Base-by-base conservation (phyloP, 64 coral and sea anemone genomes). In the Trachythela sp. region DNA sequence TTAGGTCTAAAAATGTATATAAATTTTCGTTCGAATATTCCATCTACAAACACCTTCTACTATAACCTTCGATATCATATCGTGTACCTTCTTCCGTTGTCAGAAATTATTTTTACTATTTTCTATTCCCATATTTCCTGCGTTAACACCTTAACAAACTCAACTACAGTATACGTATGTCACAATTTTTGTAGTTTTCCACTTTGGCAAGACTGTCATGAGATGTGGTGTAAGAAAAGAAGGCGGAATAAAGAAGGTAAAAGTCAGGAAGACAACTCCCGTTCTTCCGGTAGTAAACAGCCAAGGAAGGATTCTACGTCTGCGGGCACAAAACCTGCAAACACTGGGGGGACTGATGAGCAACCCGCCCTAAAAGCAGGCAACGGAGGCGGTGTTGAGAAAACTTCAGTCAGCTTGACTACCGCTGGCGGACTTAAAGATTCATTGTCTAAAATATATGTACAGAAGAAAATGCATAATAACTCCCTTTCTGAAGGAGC, bases 151-250 rank as follows among this genome's bases (percentile, higher is more conserved):
- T 3, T 18, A 4, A 80, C 4, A 35, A 80, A 9, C 33, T 15
- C 33, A 38, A 34, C 15, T 17, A 29, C 32, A 10, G 71, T 9
- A 39, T 22, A 9, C 6, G 75, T 29, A 15, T 80, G 75, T 80
- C 31, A 72, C 27, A 37, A 89, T 24, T 40, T 11, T 84, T 92
- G 17, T 31, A 99, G 96, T 84, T 90, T 99, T 31, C 96, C 96
- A 49, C 90, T 94, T 56, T 99, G 96, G 96, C 96, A 99, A 86
- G 96, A 99, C 83, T 99, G 96, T 33, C 96, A 99, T 76, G 96
- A 99, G 86, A 99, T 99, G 96, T 95, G 93, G 93, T 95, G 96
- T 54, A 99, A 99, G 80, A 99, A 99, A 85, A 85, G 96, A 49
- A 92, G 93, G n/a, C 93, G 93, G 20, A 99, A 99, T 67, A 86